phyloP scores from a whole-genome alignment of 2,888 invertebrate species.

The Amphiduros pacificus region DNA sequence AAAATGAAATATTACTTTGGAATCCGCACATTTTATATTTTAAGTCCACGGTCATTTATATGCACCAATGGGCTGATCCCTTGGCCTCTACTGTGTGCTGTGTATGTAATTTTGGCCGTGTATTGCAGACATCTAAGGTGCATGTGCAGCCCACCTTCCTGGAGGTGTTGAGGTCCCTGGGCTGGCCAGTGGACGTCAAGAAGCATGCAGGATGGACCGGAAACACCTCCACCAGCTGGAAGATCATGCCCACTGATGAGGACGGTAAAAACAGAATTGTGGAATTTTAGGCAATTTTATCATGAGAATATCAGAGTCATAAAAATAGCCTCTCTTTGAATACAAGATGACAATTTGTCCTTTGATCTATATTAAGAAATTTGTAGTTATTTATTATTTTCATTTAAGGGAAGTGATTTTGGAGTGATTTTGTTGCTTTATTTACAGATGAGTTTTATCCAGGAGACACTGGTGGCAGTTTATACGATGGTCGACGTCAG shows the following conservation, averaged over 20 bases:
- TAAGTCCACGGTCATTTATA: no score
- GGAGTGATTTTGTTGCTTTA: background rate
- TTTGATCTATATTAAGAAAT: no score
- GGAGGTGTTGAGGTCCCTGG: conserved; percentile 72
- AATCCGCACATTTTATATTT: no score
- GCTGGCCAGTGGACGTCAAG: conserved; percentile 82
- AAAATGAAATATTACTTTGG: no score
- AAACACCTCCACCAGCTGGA: conserved; percentile 84
- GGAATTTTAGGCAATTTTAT: no score
- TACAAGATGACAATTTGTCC: no score
- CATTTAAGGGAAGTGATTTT: background rate
- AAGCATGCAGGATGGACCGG: conserved; percentile 95
- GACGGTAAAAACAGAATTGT: conserved; percentile 34
- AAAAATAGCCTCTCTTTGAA: no score
- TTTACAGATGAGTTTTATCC: conserved; percentile 29
- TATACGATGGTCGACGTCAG: conserved; percentile 82
- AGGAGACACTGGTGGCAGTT: conserved; percentile 67
- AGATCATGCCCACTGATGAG: conserved; percentile 57
- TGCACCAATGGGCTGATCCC: no score
- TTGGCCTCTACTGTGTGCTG: no score
- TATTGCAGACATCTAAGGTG: conserved; percentile 59
- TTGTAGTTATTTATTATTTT: background rate
- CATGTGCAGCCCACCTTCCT: conserved; percentile 64
- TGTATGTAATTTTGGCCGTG: no score
- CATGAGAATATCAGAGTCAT: no score